Evolutionary conservation across 2,888 invertebrate genomes (phyloP), one percentile per base, ranked within the genome.

Genomic region (Hipparchia semele): DNA sequence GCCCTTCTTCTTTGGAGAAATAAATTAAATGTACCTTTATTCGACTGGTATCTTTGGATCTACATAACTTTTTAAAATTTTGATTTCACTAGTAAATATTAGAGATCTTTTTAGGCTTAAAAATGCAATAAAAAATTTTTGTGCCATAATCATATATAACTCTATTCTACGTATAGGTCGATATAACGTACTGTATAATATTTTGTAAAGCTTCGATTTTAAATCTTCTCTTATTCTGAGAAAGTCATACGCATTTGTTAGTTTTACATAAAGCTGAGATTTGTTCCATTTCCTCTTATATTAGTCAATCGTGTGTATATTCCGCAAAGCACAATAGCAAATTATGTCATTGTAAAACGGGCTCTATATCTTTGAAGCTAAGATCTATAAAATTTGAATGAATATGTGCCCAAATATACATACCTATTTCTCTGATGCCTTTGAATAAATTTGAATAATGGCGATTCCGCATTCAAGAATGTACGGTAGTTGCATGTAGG

Each of bases 381-480:
- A 62, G 53, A 56, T 4, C 45, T 69, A 13, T 66, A 13, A 51
- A 9, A 10, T 8, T 23, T 2, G 33, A 10, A 33, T n/a, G 13
- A 58, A 45, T 67, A 23, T 68, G 66, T 61, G 66, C 60, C 51
- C 59, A 53, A 46, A 65, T 49, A 49, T 49, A 72, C 23, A 71
- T 68, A 75, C 61, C 70, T 56, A 72, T 76, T 72, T 68, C 76
- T 73, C 75, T 59, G 73, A 72, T 58, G 72, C 68, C 70, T 73
- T 75, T 76, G 75, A 75, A 76, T 76, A 76, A 73, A 76, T 76
- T 76, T 75, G 75, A 76, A 76, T 76, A 76, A 75, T 75, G 73
- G 70, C 53, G 61, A 73, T 70, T 70, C 68, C 60, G 61, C 70
- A 56, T 72, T 69, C 73, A 67, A 75, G 76, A 72, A 75, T 65